Conservation (phyloP, 2,888 invertebrate species). For the Eledona agricola region DNA sequence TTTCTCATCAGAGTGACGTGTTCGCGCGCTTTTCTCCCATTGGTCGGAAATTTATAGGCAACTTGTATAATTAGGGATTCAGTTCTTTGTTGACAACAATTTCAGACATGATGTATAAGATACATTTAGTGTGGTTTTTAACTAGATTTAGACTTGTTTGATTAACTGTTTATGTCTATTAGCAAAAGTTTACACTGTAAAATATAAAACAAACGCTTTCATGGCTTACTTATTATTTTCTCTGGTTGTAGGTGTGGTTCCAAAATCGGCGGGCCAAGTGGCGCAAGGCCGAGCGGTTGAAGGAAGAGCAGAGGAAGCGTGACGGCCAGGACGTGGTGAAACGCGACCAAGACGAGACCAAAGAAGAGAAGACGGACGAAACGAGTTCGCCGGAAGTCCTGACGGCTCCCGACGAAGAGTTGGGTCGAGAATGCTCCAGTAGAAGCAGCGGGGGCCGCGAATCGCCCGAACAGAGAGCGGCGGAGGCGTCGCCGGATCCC, state of each 20-base stretch:
- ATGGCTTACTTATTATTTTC: too few relatives aligned
- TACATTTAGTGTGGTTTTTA: too few relatives aligned
- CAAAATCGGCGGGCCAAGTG: slow-evolving; percentile 93
- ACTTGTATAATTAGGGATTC: too few relatives aligned
- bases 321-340: slow-evolving; percentile 77
- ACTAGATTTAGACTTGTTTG: neutral
- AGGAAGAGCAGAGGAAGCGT: slow-evolving; percentile 88
- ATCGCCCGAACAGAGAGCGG: slow-evolving; percentile 51
- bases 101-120: too few relatives aligned
- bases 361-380: slow-evolving; percentile 67
- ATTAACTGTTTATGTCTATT: too few relatives aligned
- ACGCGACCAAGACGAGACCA: slow-evolving; percentile 66
- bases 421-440: slow-evolving; percentile 57
- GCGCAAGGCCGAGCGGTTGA: slow-evolving; percentile 90
- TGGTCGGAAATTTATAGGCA: too few relatives aligned
- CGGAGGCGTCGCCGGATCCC: slow-evolving; percentile 56
- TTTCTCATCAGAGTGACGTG: too few relatives aligned
- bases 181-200: neutral
- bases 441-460: slow-evolving; percentile 53
- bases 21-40: too few relatives aligned
- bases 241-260: slow-evolving; percentile 82
- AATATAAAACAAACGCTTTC: slow-evolving; percentile 1
- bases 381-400: slow-evolving; percentile 54
- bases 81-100: too few relatives aligned
- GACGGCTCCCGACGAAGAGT: slow-evolving; percentile 54